Base-by-base conservation (phyloP, 2,888 invertebrate species). In the Nomada ferruginata region DNA sequence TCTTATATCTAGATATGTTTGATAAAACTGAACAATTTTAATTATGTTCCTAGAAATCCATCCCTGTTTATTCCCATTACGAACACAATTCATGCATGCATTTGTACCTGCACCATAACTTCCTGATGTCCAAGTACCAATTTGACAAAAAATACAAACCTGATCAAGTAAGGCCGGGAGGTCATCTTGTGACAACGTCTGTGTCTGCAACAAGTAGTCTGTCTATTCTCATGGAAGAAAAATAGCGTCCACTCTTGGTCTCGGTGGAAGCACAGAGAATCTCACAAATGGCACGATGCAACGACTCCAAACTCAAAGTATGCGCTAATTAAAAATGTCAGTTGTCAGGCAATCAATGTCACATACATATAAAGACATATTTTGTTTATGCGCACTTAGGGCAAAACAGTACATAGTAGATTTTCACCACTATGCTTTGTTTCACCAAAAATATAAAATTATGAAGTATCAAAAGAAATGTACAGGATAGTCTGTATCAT, bases 291-390 rank as follows among this genome's bases (percentile, higher is more conserved):
- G 88, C 90, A 86, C 87, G 84, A 86, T 88, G 89, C 90, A 87
- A 87, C 91, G 79, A 85, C 89, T 87, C 72, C 89, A 91, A 87
- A 83, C 89, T 90, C 90, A 91, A 92, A 92, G 92, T 92, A 92
- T 91, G 92, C 91, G 91, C 90, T 87, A 91, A 89, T 90, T 90
- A 91, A 91, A 87, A 90, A 89, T 91, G 90, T 91, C 91, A 91
- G 88, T 90, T 91, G 90, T 90, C 90, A 86, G 89, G 90, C 90
- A 90, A 85, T 91, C 87, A 90, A 90, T 90, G 85, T 91, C 88
- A 90, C 87, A 89, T 86, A 87, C 79, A 76, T 86, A 81, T 82
- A 86, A 90, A 89, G 89, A 85, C 86, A 87, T 89, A 87, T 89
- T 86, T 88, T 90, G 83, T 89, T 87, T 89, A 85, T 87, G 88